phyloP scores from a whole-genome alignment of 2,797 vertebrate genomes.

The Merluccius polli region DNA sequence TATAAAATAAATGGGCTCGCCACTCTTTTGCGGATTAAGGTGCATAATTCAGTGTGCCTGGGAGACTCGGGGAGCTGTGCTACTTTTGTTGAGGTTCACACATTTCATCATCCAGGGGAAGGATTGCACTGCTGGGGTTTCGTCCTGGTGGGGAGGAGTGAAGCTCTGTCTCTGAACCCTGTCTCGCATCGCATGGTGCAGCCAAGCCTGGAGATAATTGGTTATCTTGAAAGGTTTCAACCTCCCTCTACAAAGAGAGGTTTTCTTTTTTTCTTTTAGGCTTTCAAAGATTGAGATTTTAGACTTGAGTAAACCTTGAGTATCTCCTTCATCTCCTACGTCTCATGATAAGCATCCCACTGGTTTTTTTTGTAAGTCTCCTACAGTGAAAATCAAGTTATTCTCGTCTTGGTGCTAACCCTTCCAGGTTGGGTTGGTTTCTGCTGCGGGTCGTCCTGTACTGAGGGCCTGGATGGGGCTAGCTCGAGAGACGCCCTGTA shows the following conservation, averaged over 20 bases:
- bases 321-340: constrained; percentile 6
- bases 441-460: not conserved
- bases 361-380: not conserved
- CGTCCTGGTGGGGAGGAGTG: not conserved
- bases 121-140: not conserved
- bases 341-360: not conserved
- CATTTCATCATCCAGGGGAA: not conserved
- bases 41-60: not conserved
- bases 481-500: not conserved
- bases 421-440: not conserved
- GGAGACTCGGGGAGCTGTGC: not conserved
- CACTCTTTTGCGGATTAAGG: not conserved
- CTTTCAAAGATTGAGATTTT: constrained; percentile 9
- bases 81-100: not conserved
- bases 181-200: not conserved
- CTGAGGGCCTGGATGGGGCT: not conserved
- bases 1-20: not conserved
- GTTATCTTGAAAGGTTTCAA: constrained; percentile 4
- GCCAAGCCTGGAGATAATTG: not conserved
- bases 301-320: not conserved
- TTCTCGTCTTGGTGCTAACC: not conserved
- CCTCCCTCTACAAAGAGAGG: not conserved
- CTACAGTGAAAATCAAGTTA: not conserved
- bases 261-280: not conserved
- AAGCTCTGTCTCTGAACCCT: not conserved